Percentiles rank a stretch among this genome's conserved stretches.
phyloP scores from a whole-genome alignment of 2,797 vertebrate genomes.

The Gadopsis bispinosus region DNA sequence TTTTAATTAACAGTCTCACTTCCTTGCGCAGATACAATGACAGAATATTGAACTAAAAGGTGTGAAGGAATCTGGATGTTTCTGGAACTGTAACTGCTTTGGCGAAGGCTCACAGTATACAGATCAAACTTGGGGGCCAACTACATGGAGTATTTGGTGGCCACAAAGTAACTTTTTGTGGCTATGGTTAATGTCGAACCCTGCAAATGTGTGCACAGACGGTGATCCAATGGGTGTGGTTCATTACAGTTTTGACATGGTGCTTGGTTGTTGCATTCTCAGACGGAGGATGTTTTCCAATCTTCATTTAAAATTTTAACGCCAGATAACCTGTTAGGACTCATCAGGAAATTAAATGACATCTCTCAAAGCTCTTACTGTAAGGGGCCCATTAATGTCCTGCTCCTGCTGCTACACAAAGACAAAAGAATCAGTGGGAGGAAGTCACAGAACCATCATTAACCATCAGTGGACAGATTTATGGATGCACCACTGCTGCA shows the following conservation, averaged over 20 bases:
- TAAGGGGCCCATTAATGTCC: constrained; percentile 40
- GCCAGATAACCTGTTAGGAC: constrained; percentile 11
- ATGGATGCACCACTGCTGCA: constrained; percentile 47
- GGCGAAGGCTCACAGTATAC: no score
- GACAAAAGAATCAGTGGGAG: constrained; percentile 59
- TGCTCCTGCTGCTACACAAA: constrained; percentile 55
- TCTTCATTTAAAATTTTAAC: constrained; percentile 44
- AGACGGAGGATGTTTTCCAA: constrained; percentile 12
- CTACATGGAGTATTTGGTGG: no score
- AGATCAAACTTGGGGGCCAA: no score
- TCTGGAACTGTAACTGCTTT: no score
- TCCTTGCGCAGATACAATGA: no score
- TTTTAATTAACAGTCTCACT: no score
- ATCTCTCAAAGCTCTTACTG: constrained; percentile 35
- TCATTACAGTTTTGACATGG: constrained; percentile 44
- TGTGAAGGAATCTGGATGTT: no score
- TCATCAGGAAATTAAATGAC: constrained; percentile 48
- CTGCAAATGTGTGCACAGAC: not conserved
- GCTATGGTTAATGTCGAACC: no score
- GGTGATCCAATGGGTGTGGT: constrained; percentile 31
- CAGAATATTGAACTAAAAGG: no score
- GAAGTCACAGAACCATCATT: constrained; percentile 63
- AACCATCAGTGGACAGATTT: constrained; percentile 58
- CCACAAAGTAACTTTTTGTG: no score
- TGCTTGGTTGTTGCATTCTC: constrained; percentile 27